phyloP scores from a whole-genome alignment of 2,888 invertebrate genomes.

The Catocala fraxini region DNA sequence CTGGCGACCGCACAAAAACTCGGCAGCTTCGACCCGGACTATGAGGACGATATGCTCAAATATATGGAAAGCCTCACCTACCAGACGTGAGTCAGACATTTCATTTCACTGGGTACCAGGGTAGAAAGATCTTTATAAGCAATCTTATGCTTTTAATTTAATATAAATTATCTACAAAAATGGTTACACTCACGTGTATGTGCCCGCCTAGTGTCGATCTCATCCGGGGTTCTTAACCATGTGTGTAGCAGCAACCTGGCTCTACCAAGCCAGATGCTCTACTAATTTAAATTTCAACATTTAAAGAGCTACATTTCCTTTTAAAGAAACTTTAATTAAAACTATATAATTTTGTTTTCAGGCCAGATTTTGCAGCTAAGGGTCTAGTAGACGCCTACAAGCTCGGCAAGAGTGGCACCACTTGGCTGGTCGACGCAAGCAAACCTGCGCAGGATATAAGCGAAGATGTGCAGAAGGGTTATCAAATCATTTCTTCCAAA shows the following conservation, averaged over 20 bases:
- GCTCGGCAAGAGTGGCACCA: conserved; percentile 49
- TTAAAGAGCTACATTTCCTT: too few species aligned
- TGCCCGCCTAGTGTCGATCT: too few species aligned
- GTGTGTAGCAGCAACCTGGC: too few species aligned
- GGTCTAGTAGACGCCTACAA: conserved; percentile 56
- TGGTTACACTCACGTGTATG: too few species aligned
- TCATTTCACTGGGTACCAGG: too few species aligned
- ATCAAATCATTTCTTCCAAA: conserved; percentile 32
- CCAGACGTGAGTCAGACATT: conserved; percentile 15
- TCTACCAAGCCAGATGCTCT: too few species aligned
- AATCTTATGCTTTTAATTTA: too few species aligned
- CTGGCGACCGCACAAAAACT: conserved; percentile 6
- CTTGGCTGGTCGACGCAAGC: conserved; percentile 51
- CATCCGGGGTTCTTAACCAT: too few species aligned
- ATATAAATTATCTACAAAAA: too few species aligned
- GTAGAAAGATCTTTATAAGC: too few species aligned
- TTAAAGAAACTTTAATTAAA: neutral
- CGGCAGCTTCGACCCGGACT: conserved; percentile 14
- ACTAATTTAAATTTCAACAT: too few species aligned
- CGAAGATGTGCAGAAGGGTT: conserved; percentile 48
- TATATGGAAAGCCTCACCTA: neutral
- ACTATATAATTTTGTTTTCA: conserved; percentile 25
- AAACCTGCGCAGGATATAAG: conserved; percentile 59
- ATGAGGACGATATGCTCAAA: neutral
- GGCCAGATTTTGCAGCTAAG: conserved; percentile 53